Evolutionary conservation across 2,797 vertebrate species (phyloP), one percentile per base, ranked within the genome.

Genomic region (Ptychobarbus kaznakovi): DNA sequence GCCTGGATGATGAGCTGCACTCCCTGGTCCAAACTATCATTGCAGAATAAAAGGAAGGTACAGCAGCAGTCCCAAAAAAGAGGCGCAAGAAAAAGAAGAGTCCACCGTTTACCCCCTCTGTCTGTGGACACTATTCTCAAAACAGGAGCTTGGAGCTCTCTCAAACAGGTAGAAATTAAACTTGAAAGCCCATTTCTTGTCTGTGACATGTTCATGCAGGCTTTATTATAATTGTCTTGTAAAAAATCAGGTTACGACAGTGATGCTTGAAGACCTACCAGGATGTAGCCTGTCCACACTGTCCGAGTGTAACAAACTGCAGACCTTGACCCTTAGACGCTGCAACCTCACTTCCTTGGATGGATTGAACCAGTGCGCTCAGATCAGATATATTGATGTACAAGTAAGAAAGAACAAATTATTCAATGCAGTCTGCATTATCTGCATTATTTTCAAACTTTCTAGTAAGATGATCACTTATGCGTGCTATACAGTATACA

Each of bases 341-440:
- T 99, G 98, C 88, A 94, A 96, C 75, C 94, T 99, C 88, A 93
- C 70, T 86, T 92, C 95, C 0, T 89, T 99, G 89, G 95, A 97
- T 7, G 92, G 95, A 86, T 75, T 99, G 87, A 94, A 77, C 85
- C 90, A 88, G 46, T 95, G 97, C 88, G 90, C 89, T 90, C 88
- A 94, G 28, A 92, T 99, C 4, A 92, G 94, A 89, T 95, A 95
- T 85, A 92, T 98, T 61, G 96, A 99, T 84, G 93, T 93, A 13
- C 96, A 97, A 97, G 98, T 98, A 76, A 73, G 87, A 44, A n/a
- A 28, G 25, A 79, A 70, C 49, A 82, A 68, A 68, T 11, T 35
- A 20, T 46, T 53, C n/a, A 66, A 22, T 65, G 25, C 13, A 63
- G n/a, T 28, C 16, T 46, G 32, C 32, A 75, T 51, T 32, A 28